phyloP scores from a whole-genome alignment of 1,140 invertebrate species.

The Drosophila nigrodunni region DNA sequence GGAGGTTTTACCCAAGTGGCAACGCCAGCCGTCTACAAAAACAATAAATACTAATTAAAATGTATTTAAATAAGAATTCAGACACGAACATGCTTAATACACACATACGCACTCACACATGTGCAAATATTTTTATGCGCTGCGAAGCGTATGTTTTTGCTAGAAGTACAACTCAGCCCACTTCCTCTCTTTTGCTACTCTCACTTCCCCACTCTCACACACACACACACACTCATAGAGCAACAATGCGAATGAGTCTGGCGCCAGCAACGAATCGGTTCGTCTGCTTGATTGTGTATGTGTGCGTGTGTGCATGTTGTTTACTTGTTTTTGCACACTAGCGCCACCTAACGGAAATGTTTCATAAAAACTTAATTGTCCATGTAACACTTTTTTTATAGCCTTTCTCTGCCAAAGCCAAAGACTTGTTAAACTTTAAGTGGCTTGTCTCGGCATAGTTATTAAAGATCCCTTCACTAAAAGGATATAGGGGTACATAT shows the following conservation, averaged over 20 bases:
- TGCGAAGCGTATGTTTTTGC: constrained; percentile 50
- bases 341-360: constrained; percentile 78
- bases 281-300: constrained; percentile 4
- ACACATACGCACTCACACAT: constrained; percentile 19
- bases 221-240: background rate
- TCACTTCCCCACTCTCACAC: background rate
- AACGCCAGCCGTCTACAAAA: constrained; percentile 53
- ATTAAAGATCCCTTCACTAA: constrained; percentile 46
- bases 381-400: constrained; percentile 73
- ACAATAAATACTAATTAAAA: constrained; percentile 82
- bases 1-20: constrained; percentile 14
- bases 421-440: constrained; percentile 45
- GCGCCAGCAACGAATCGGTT: constrained; percentile 35
- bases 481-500: background rate
- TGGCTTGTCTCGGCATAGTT: constrained; percentile 44
- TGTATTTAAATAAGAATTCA: constrained; percentile 75
- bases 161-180: constrained; percentile 11
- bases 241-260: constrained; percentile 28
- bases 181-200: background rate
- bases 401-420: constrained; percentile 26
- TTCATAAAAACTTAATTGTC: constrained; percentile 82
- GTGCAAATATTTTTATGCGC: constrained; percentile 53
- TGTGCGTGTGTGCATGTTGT: constrained; percentile 55
- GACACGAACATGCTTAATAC: constrained; percentile 46
- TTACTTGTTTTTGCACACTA: constrained; percentile 57